Conservation (phyloP, 2,888 invertebrate species). For the Trissonchulus latispiculum region DNA sequence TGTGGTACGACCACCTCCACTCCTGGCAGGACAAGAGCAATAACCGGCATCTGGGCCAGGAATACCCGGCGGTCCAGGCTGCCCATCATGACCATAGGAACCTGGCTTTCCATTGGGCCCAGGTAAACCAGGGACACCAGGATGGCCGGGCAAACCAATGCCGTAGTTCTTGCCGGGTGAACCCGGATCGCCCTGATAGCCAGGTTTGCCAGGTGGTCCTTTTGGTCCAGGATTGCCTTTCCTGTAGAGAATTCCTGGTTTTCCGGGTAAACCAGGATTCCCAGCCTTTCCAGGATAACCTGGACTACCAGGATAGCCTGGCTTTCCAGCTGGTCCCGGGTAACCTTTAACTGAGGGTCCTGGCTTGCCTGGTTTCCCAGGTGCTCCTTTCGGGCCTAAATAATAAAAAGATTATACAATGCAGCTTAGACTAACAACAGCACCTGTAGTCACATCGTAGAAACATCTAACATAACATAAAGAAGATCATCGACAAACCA, state of each 20-base stretch:
- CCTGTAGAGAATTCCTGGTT: background rate
- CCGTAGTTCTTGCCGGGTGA: background rate
- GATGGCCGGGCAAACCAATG: background rate
- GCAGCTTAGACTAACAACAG: too few relatives aligned
- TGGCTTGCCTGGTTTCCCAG: background rate
- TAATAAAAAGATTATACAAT: too few relatives aligned
- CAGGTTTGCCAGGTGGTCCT: background rate
- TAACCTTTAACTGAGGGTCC: background rate
- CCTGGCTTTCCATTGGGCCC: background rate
- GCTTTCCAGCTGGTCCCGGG: background rate
- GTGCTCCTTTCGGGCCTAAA: too few relatives aligned
- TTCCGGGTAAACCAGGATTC: background rate
- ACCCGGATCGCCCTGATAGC: background rate
- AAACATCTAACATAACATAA: too few relatives aligned
- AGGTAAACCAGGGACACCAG: background rate
- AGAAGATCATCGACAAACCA: too few relatives aligned
- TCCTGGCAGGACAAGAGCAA: constrained; percentile 10
- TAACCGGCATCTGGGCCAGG: constrained; percentile 1
- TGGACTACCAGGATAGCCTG: background rate
- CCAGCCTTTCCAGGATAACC: background rate
- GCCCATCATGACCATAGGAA: background rate
- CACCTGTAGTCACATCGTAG: too few relatives aligned
- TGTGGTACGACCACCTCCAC: background rate
- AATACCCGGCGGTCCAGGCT: constrained; percentile 3
- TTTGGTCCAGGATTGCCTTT: background rate